phyloP scores from a whole-genome alignment of 2,113 vertebrate genomes.

The Euleptes europaea region DNA sequence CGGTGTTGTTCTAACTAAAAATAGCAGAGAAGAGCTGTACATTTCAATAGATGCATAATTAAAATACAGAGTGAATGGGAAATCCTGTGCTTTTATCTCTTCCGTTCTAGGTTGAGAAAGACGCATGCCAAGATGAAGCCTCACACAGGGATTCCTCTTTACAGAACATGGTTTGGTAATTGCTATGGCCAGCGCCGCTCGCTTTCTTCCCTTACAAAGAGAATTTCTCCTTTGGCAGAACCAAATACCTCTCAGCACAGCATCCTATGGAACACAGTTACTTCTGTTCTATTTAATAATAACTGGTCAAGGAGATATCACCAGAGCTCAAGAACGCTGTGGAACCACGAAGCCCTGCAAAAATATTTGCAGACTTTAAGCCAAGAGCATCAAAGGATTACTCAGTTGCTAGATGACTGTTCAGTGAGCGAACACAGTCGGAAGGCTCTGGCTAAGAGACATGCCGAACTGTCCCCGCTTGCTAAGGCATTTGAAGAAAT shows the following conservation, averaged over 20 bases:
- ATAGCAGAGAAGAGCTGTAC: background rate
- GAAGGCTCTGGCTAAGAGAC: constrained; percentile 64
- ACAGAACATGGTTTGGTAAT: constrained; percentile 44
- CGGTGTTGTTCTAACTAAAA: background rate
- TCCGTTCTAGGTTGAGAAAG: constrained; percentile 62
- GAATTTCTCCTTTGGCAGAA: constrained; percentile 24
- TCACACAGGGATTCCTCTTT: constrained; percentile 46
- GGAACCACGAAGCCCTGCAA: constrained; percentile 71
- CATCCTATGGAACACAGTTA: constrained; percentile 5
- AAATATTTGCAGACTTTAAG: constrained; percentile 72
- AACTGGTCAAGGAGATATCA: constrained; percentile 53
- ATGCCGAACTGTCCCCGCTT: constrained; percentile 68
- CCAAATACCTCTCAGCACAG: constrained; percentile 43
- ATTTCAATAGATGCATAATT: background rate
- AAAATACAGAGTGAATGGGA: background rate
- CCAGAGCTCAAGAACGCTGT: constrained; percentile 59
- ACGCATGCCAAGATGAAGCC: constrained; percentile 66
- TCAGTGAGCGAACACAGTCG: constrained; percentile 63
- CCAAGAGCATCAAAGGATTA: constrained; percentile 70
- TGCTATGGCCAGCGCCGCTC: constrained; percentile 21
- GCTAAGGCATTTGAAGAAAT: constrained; percentile 67
- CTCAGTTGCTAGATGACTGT: constrained; percentile 46
- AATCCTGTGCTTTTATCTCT: background rate
- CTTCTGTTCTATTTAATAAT: constrained; percentile 39
- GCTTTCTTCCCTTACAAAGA: constrained; percentile 33